Evolutionary conservation across 2,888 invertebrate species (phyloP), one percentile per base, ranked within the genome.

Genomic region (Tetropium fuscum): DNA sequence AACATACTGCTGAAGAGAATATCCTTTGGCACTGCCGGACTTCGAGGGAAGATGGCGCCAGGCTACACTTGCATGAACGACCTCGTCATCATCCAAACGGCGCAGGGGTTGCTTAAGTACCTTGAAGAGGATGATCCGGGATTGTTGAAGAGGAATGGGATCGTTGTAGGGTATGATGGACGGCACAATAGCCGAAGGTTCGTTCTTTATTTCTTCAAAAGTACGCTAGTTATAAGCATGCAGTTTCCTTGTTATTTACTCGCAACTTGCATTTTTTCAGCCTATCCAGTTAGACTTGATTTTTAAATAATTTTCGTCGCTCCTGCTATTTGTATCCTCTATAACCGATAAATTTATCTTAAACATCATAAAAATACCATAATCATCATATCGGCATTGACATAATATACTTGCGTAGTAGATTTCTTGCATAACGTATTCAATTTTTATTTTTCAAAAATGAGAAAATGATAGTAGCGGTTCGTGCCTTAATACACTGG

Each of bases 11-110:
- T 90, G 20, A 81, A 84, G 3, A 87, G 97, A 61, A 36, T 96
- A 71, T 84, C 88, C 72, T 97, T 97, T 81, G 97, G 97, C 11
- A 98, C 97, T 0, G 97, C 97, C 0, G 97, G 98, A 0, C 84
- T 99, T 22, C 87, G 99, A 64, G 95, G 93, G 0, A 86, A 86
- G 64, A 98, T 99, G 98, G 93, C 90, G 11, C 92, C 96, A 10
- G 99, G 99, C 0, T 97, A 92, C 81, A 88, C 88, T 66, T 90
- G 91, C 64, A 95, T 99, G 93, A 99, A 99, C 81, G 98, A 99
- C 81, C 86, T 99, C 38, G 94, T 97, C 0, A 90, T 97, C 61
- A 87, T 99, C 44, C 99, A 99, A 83, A 96, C 97, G 1, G 91
- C 91, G 1, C 95, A 98, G 87, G 98, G 97, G 0, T 80, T 98